Conservation (phyloP, 2,888 invertebrate genomes). For the Dryomyza anilis region DNA sequence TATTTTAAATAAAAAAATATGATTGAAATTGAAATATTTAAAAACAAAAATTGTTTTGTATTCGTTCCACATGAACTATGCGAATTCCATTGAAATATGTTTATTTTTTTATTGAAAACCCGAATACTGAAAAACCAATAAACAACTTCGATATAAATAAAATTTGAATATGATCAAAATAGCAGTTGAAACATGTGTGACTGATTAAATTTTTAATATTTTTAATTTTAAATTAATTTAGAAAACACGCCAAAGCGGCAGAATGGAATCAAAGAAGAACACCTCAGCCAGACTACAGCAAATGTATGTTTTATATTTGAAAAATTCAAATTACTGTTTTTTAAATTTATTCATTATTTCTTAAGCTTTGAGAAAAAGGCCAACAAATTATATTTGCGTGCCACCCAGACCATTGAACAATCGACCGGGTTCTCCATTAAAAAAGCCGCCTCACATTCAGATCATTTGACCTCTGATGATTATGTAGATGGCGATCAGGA, state of each 20-base stretch:
- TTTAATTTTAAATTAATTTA: conserved; percentile 32
- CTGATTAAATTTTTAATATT: conserved; percentile 23
- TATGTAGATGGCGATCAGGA: conserved; percentile 73
- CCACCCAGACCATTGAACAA: conserved; percentile 80
- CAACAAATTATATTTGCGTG: conserved; percentile 81
- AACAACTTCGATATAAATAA: too few relatives aligned
- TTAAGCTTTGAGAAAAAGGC: conserved; percentile 77
- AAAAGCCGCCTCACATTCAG: conserved; percentile 58
- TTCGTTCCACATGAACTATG: too few relatives aligned
- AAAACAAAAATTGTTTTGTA: too few relatives aligned
- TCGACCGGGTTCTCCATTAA: conserved; percentile 80
- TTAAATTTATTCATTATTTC: not conserved
- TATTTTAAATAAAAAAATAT: too few relatives aligned
- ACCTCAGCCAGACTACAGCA: conserved; percentile 84
- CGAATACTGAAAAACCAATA: too few relatives aligned
- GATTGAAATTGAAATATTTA: too few relatives aligned
- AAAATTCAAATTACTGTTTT: too few relatives aligned
- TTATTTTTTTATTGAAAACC: too few relatives aligned
- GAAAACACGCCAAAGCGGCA: conserved; percentile 64
- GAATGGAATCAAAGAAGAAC: conserved; percentile 77
- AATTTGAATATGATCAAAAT: too few relatives aligned
- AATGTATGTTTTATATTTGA: conserved; percentile 65
- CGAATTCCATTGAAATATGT: too few relatives aligned
- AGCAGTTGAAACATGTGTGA: too few relatives aligned
- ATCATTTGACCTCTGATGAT: conserved; percentile 58